Evolutionary conservation across 1,140 invertebrate genomes (phyloP), one percentile per base, ranked within the genome.

Genomic region (Lepidostoma basale): DNA sequence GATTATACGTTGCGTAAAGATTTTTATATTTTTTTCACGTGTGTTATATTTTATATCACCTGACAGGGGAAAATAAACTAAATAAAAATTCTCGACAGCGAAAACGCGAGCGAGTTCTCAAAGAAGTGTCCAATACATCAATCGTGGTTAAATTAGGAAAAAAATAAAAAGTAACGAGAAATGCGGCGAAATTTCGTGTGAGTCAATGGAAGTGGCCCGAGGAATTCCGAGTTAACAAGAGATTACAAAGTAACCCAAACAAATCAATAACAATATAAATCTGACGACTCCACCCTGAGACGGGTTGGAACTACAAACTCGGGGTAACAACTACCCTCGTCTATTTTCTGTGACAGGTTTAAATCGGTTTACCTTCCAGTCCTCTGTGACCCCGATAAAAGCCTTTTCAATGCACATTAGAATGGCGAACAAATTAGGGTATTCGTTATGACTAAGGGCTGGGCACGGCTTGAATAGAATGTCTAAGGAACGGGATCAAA

Each of bases 401-500:
- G 67, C 67, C 59, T 36, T 42, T 39, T 62, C 56, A 25, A 68
- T 62, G 58, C 45, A 54, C 49, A 68, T 62, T 52, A 62, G 67
- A 22, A 36, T 36, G 30, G 67, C 28, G 26, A 39, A 26, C 67
- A 62, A 68, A 68, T 62, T 30, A 52, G 56, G 59, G 58, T 39
- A 45, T 59, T 45, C 23, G 39, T 42, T 62, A 22, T 59, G 44
- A 18, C 44, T 45, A 22, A 10, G 33, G 33, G 33, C 14, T n/a
- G 47, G n/a, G 18, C 47, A 23, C 20, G 25, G 5, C 20, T 52
- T 52, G 2, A 52, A n/a, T n/a, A n/a, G n/a, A n/a, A 52, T 12
- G 20, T 52, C 25, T n/a, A 23, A 52, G 12, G 47, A 52, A 52
- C 20, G 22, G n/a, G 20, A n/a, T n/a, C n/a, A n/a, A n/a, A n/a